Percentiles rank a stretch among this genome's conserved stretches.
Evolutionary conservation across 37 sponge, comb jelly and placozoan genomes (phyloP).

Genomic region (Cliona cf. orientalis): DNA sequence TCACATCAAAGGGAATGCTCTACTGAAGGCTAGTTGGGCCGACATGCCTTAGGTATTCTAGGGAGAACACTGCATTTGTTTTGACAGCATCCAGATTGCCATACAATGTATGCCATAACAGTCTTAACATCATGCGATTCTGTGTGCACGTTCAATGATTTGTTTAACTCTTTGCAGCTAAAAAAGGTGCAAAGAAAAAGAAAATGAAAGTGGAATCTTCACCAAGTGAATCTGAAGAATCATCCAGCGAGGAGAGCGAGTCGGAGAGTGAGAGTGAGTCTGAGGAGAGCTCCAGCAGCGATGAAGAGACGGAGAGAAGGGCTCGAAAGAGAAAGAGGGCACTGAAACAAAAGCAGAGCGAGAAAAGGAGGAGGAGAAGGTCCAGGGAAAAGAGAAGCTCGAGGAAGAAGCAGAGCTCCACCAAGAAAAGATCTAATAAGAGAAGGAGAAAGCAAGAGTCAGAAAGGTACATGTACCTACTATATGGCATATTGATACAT

Average conservation of each 20-base stretch:
- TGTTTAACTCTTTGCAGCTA: too few relatives aligned
- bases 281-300: conserved; percentile 27
- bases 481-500: background rate
- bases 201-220: background rate
- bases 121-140: too few relatives aligned
- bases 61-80: too few relatives aligned
- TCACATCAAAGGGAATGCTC: too few relatives aligned
- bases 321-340: conserved; percentile 33
- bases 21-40: too few relatives aligned
- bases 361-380: conserved; percentile 11
- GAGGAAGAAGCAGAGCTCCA: background rate
- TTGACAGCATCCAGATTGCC: too few relatives aligned
- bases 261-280: conserved; percentile 14
- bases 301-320: conserved; percentile 41
- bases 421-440: too few relatives aligned
- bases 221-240: background rate
- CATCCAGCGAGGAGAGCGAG: conserved; percentile 46
- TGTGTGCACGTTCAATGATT: too few relatives aligned
- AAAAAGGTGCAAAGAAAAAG: conserved; percentile 20
- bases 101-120: too few relatives aligned
- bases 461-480: conserved; percentile 20
- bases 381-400: background rate
- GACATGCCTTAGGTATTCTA: too few relatives aligned
- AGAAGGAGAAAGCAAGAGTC: conserved; percentile 14
- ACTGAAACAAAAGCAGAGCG: conserved; percentile 20